Evolutionary conservation across 2,113 vertebrate species (phyloP).

Genomic region (Otus sunia): DNA sequence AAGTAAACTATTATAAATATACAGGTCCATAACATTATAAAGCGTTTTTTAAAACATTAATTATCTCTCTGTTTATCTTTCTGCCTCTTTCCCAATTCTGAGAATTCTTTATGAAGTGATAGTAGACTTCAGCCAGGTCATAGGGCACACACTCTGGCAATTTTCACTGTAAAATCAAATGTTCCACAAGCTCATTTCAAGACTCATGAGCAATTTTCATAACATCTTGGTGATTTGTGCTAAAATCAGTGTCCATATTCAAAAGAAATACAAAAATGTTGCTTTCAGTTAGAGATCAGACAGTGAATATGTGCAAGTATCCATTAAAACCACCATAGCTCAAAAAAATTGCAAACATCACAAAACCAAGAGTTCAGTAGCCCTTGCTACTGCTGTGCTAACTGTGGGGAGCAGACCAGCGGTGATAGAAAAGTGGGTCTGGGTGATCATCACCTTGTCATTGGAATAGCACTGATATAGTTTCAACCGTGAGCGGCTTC

Average conservation of each 20-base stretch:
- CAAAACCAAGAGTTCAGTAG: neutral
- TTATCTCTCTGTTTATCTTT: neutral
- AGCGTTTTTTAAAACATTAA: neutral
- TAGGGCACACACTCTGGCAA: neutral
- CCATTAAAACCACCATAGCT: neutral
- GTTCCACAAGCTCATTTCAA: neutral
- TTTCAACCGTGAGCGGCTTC: neutral
- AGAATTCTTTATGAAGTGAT: neutral
- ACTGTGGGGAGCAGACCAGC: neutral
- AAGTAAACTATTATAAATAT: neutral
- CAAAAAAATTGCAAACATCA: neutral
- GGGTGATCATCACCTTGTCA: neutral
- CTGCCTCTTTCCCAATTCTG: neutral
- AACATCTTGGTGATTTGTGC: neutral
- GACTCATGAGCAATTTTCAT: neutral
- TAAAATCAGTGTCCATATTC: neutral
- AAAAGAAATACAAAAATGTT: neutral
- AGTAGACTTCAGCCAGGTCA: neutral
- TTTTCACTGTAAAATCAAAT: neutral
- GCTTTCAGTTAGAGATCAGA: neutral
- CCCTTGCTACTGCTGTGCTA: neutral
- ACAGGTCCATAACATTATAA: neutral
- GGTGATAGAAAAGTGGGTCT: neutral
- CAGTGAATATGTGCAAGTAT: neutral
- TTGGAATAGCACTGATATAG: neutral